Evolutionary conservation across 92 coral and sea anemone genomes (phyloP).

Genomic region (Siderastrea siderea): DNA sequence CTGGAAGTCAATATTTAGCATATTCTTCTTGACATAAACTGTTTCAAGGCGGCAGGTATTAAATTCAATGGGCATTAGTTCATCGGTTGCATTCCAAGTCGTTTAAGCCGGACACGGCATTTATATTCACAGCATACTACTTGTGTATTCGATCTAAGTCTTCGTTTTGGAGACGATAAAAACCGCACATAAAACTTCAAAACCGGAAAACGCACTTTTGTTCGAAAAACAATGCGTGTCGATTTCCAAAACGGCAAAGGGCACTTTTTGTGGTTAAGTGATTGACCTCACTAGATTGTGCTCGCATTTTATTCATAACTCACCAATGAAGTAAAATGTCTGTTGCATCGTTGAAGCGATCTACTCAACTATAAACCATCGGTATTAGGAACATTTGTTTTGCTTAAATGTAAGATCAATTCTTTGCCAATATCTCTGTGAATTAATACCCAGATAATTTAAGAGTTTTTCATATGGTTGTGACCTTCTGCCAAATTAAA

Average conservation of each 20-base stretch:
- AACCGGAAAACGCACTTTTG: conserved; percentile 3
- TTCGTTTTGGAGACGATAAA: neutral
- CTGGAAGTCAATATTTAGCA: neutral
- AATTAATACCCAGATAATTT: neutral
- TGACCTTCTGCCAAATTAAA: neutral
- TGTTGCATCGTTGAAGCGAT: neutral
- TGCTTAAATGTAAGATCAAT: neutral
- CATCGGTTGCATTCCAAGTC: neutral
- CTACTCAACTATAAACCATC: neutral
- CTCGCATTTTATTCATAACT: conserved; percentile 14
- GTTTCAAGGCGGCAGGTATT: neutral
- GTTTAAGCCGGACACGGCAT: neutral
- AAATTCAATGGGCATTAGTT: neutral
- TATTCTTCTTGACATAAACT: neutral
- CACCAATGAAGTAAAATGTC: neutral
- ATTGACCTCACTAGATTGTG: conserved; percentile 7
- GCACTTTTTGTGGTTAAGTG: neutral
- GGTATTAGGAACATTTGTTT: neutral
- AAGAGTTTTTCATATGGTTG: neutral
- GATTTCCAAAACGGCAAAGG: neutral
- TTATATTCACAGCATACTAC: neutral
- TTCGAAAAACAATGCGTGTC: neutral
- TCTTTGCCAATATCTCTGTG: no score
- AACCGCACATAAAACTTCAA: neutral
- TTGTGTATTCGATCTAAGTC: neutral